Evolutionary conservation across 2,888 invertebrate species (phyloP), one percentile per base, ranked within the genome.

Genomic region (Brachypterus glaber): DNA sequence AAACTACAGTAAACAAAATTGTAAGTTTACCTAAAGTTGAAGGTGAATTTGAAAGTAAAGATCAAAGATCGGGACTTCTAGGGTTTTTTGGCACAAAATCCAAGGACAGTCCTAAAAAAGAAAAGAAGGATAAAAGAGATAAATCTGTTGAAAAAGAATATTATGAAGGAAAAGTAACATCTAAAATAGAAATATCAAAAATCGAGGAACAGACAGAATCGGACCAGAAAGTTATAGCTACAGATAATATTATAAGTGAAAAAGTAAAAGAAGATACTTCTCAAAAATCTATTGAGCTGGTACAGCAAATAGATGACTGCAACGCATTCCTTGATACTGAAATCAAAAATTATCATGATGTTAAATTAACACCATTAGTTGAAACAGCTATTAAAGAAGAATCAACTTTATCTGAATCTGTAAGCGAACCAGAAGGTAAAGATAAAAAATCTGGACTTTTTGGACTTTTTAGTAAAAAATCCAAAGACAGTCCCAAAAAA

Each of bases 31-130:
- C 48, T 32, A 41, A 47, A 31, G 33, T 39, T 5, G 48, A 48
- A 34, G 47, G 52, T 13, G n/a, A n/a, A n/a, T n/a, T n/a, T n/a
- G n/a, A 21, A 7, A 9, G 21, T 9, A 9, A 5, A 27, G 27
- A 27, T 11, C 8, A 11, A 9, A 27, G 12, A 11, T 15, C 38
- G 3, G 51, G 55, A n/a, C 33, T 55, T 4, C 52, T 55, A 11
- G 12, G 51, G 30, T 49, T 54, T 14, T 54, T 55, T 33, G 49
- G 53, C 30, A 55, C 52, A 35, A 53, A 50, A 39, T 45, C 49
- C 4, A 47, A 45, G 12, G 39, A 47, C 4, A 53, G 52, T 35
- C 53, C 53, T 0, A 52, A 50, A 35, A 37, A 45, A 11, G 27
- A 44, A 3, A 51, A 52, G 32, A 51, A 45, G 31, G 15, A 55